Conservation (phyloP, 2,113 vertebrate genomes). For the Chauna torquata region DNA sequence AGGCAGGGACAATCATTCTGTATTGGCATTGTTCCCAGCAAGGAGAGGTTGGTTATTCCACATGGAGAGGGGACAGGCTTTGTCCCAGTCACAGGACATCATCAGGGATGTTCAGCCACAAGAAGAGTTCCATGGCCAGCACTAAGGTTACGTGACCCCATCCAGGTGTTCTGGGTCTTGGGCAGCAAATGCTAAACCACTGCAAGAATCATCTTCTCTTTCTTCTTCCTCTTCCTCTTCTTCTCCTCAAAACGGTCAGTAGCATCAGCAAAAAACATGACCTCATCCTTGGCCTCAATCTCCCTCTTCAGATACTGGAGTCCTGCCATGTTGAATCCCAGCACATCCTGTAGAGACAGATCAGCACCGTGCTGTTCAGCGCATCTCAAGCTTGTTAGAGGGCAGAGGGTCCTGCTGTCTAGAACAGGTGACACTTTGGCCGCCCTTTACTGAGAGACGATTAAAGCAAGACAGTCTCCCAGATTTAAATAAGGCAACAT, state of each 20-base stretch:
- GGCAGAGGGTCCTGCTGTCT: not conserved
- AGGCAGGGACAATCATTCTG: not conserved
- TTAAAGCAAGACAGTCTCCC: not conserved
- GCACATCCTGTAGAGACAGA: slow-evolving; percentile 81
- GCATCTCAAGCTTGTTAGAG: not conserved
- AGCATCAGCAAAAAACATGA: slow-evolving; percentile 93
- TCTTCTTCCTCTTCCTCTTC: slow-evolving; percentile 88
- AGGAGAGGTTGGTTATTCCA: not conserved
- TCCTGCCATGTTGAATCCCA: slow-evolving; percentile 93
- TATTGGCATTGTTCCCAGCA: not conserved
- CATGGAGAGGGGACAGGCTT: not conserved
- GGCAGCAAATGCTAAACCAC: slow-evolving; percentile 73
- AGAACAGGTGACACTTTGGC: not conserved
- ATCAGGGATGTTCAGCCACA: not conserved
- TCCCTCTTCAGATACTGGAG: slow-evolving; percentile 92
- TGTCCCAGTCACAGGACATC: not conserved
- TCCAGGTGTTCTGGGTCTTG: not conserved
- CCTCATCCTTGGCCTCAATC: slow-evolving; percentile 91
- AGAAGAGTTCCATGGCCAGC: not conserved
- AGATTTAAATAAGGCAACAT: not conserved
- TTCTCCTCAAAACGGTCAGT: slow-evolving; percentile 87
- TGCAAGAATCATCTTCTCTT: slow-evolving; percentile 87
- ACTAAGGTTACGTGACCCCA: not conserved
- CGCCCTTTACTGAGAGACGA: not conserved
- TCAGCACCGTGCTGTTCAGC: not conserved